Evolutionary conservation across 2,797 vertebrate species (phyloP), one percentile per base, ranked within the genome.

Genomic region (Moxostoma hubbsi): DNA sequence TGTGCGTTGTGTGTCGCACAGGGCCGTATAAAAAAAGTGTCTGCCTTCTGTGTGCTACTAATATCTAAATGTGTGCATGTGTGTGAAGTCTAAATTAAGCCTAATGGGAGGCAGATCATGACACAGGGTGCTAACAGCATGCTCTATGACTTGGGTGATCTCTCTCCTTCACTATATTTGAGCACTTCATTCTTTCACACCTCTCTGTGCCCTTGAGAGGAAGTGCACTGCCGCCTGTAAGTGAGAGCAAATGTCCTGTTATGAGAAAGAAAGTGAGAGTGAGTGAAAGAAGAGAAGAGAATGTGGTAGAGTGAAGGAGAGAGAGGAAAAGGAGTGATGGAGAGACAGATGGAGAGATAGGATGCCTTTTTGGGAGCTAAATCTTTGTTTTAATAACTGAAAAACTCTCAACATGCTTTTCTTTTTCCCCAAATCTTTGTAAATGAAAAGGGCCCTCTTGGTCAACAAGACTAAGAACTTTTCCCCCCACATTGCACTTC

Each of bases 111-210:
- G 66, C 46, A 76, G 83, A 36, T 12, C 65, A 68, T 75, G 79
- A 75, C 66, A 75, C 47, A 24, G 64, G 59, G 59, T 79, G 64
- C 80, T 73, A 62, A 69, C 63, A 81, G 73, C 58, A 69, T 78
- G 36, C 46, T 77, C 10, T 77, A 18, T 77, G 70, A 58, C 46
- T 72, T 50, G 18, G 69, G 74, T 61, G 13, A 77, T 57, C 69
- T 70, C 55, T 64, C 64, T 70, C 58, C 61, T 68, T 36, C 58
- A 78, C 58, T 61, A 50, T 69, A 61, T 77, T 16, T 71, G 54
- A 93, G 90, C 92, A 89, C 92, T 92, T 92, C 90, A 92, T 92
- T 89, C 90, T 92, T 89, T 92, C 90, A 90, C 92, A 93, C 92
- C 88, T 93, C 89, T 67, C 89, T 86, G 85, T 93, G 92, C 92